Percentiles rank a stretch among this genome's conserved stretches.
These are phyloP conservation scores for Augochlorella aurata DNA, from an alignment of 2,888 invertebrate genomes.

Conservation along the genomic window DNA sequence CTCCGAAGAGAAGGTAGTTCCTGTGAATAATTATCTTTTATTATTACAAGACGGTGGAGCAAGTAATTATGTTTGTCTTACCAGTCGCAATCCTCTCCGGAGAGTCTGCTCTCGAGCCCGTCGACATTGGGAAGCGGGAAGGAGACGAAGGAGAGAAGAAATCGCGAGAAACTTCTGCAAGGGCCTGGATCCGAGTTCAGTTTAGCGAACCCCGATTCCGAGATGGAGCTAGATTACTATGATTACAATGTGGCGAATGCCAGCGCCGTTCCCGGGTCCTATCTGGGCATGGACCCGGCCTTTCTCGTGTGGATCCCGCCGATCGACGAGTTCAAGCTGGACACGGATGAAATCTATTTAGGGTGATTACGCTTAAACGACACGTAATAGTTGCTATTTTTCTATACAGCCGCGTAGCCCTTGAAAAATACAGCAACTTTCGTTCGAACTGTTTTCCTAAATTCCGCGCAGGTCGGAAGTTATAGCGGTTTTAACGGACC, in stretches of 20 bases:
- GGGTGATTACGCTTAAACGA: slow-evolving; percentile 25
- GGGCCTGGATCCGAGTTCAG: slow-evolving; percentile 91
- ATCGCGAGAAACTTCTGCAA: slow-evolving; percentile 87
- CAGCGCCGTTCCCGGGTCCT: slow-evolving; percentile 92
- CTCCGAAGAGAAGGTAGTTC: slow-evolving; percentile 34
- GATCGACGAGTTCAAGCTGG: slow-evolving; percentile 82
- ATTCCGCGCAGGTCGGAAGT: not conserved
- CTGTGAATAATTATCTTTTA: not conserved
- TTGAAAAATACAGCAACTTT: not conserved
- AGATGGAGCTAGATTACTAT: slow-evolving; percentile 93
- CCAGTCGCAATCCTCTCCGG: slow-evolving; percentile 74
- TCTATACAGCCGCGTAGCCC: no score
- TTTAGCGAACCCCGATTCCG: slow-evolving; percentile 87
- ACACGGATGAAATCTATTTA: slow-evolving; percentile 39
- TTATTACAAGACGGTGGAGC: not conserved
- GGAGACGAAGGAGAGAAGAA: slow-evolving; percentile 90
- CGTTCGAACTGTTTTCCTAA: not conserved
- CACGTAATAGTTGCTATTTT: not conserved
- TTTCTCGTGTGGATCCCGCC: slow-evolving; percentile 95
- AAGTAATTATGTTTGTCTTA: not conserved
- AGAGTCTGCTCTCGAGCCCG: slow-evolving; percentile 74
- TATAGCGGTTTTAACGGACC: no score
- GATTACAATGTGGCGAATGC: slow-evolving; percentile 93
- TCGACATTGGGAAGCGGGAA: slow-evolving; percentile 74
- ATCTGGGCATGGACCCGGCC: slow-evolving; percentile 94